Conservation (phyloP, 2,113 vertebrate genomes). For the Pelecanoides urinatrix region DNA sequence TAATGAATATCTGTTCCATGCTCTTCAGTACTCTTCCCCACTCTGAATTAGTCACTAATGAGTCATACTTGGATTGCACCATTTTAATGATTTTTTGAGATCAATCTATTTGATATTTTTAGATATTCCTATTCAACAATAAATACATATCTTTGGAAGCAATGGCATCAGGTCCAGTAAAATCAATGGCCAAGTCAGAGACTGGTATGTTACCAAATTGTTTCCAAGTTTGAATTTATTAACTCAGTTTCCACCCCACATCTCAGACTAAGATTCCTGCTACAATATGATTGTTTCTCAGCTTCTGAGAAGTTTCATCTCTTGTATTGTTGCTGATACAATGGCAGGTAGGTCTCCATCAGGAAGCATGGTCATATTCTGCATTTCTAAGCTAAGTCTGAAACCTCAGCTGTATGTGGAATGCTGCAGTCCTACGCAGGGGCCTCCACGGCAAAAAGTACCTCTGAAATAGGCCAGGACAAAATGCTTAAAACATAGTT, state of each 20-base stretch:
- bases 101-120: neutral
- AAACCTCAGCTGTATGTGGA: neutral
- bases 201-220: fast-evolving
- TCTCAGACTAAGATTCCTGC: neutral
- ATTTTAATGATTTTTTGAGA: neutral
- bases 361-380: neutral
- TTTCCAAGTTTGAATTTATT: neutral
- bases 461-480: neutral
- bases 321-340: neutral
- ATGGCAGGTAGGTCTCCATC: neutral
- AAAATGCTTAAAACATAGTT: neutral
- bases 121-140: neutral
- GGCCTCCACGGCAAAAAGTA: neutral
- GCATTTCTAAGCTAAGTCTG: neutral
- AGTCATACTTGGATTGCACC: neutral
- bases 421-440: neutral
- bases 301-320: neutral
- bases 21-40: neutral
- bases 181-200: neutral
- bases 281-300: neutral
- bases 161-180: neutral
- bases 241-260: neutral
- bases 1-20: neutral
- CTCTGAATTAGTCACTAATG: neutral
- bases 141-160: neutral